A percentile compares a stretch with the other conserved stretches of the same genome.
Evolutionary conservation across 2,888 invertebrate genomes (phyloP).

Genomic region (Euplagia quadripunctaria): DNA sequence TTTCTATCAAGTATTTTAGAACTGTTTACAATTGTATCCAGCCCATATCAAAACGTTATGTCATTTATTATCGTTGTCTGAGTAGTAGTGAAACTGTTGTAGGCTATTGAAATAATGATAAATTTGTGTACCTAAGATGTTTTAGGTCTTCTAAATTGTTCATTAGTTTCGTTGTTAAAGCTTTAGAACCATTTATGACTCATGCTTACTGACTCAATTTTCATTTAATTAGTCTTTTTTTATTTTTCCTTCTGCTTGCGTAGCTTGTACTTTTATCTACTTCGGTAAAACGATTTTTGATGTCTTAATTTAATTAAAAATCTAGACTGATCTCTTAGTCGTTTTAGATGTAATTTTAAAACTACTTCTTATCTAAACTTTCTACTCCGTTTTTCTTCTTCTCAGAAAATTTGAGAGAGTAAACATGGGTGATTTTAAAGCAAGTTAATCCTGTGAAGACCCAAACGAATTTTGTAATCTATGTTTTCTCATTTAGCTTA

Average conservation of each 20-base stretch:
- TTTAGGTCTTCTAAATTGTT: constrained; percentile 60
- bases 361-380: constrained; percentile 40
- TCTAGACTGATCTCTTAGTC: constrained; percentile 53
- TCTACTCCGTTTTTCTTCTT: constrained; percentile 36
- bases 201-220: constrained; percentile 63
- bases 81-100: constrained; percentile 58
- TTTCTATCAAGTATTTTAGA: constrained; percentile 70
- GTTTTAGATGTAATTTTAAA: constrained; percentile 46
- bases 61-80: constrained; percentile 48
- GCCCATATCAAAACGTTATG: constrained; percentile 72
- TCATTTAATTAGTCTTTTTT: constrained; percentile 32
- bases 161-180: constrained; percentile 52
- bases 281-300: constrained; percentile 41
- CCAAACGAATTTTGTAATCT: constrained; percentile 33
- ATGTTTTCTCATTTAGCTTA: constrained; percentile 43
- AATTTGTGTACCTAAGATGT: constrained; percentile 62
- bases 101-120: constrained; percentile 60
- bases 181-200: constrained; percentile 49
- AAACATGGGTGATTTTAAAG: constrained; percentile 52
- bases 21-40: constrained; percentile 69
- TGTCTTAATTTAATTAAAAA: constrained; percentile 44
- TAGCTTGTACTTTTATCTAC: constrained; percentile 26
- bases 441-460: constrained; percentile 25
- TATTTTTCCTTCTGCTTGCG: constrained; percentile 36
- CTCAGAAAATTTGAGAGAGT: constrained; percentile 53